phyloP scores from a whole-genome alignment of 2,888 invertebrate genomes.

The Clitarchus hookeri region DNA sequence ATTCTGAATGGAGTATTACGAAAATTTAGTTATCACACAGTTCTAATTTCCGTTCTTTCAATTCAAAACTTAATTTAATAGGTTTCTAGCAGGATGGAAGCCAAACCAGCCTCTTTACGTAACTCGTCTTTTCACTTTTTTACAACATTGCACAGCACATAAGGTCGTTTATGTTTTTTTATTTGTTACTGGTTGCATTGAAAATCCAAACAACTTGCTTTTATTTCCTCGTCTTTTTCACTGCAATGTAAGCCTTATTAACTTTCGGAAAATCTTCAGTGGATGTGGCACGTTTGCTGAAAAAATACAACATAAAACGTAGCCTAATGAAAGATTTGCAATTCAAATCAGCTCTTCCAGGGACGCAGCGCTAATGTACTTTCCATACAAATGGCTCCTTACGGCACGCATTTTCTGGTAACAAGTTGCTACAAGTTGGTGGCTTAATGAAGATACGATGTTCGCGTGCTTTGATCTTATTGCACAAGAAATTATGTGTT shows the following conservation, averaged over 20 bases:
- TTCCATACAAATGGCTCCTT: constrained; percentile 7
- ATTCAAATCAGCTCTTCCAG: not conserved
- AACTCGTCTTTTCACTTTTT: too few relatives aligned
- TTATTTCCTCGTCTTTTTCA: not conserved
- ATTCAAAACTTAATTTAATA: too few relatives aligned
- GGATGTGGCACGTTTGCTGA: not conserved
- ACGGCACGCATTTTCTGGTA: not conserved
- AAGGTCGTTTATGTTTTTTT: not conserved
- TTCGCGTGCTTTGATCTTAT: not conserved
- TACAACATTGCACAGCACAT: too few relatives aligned
- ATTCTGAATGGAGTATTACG: too few relatives aligned
- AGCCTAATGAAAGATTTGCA: not conserved
- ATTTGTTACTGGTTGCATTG: not conserved
- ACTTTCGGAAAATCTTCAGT: not conserved
- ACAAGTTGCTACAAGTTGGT: not conserved
- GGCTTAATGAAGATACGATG: constrained; percentile 3
- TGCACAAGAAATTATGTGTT: not conserved
- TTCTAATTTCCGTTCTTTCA: too few relatives aligned
- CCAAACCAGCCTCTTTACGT: too few relatives aligned
- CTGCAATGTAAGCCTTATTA: not conserved
- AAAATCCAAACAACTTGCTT: not conserved
- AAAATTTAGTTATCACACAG: too few relatives aligned
- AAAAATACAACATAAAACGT: not conserved
- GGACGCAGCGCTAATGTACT: not conserved
- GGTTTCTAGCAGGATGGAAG: too few relatives aligned